Evolutionary conservation across 2,113 vertebrate species (phyloP).

Genomic region (Garra rufa): DNA sequence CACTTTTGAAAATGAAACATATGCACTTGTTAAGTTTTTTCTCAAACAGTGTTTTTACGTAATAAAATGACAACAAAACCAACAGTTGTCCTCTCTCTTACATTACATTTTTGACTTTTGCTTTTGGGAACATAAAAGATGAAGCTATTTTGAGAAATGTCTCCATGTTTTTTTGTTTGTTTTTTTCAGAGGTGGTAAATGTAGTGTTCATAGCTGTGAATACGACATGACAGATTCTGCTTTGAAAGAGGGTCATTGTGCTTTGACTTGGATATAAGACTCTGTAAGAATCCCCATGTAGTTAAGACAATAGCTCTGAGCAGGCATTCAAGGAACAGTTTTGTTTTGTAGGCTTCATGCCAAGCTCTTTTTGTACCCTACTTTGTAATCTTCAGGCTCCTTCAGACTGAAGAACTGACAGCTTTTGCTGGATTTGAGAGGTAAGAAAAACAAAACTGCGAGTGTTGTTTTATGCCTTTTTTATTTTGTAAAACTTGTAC

Average conservation of each 20-base stretch:
- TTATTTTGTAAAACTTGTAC: not conserved
- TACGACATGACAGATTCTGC: not conserved
- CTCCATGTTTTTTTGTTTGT: not conserved
- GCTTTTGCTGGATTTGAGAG: not conserved
- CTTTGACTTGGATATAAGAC: not conserved
- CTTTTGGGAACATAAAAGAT: not conserved
- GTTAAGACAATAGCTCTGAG: constrained; percentile 9
- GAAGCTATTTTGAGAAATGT: not conserved
- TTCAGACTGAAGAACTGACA: not conserved
- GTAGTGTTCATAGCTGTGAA: not conserved
- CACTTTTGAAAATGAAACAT: not conserved
- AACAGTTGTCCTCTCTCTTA: not conserved
- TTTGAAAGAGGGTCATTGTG: constrained; percentile 13
- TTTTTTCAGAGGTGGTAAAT: not conserved
- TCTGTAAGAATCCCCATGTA: constrained; percentile 2
- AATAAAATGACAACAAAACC: not conserved
- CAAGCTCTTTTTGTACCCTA: constrained; percentile 13
- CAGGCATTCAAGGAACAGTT: not conserved
- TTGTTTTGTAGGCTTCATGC: constrained; percentile 5
- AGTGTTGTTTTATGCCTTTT: not conserved
- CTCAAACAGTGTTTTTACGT: not conserved
- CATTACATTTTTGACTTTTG: not conserved
- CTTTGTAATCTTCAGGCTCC: constrained; percentile 14
- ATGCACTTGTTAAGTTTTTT: not conserved
- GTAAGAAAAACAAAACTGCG: not conserved